Base-by-base conservation (phyloP, 2,113 vertebrate species). In the Heterochromis multidens region DNA sequence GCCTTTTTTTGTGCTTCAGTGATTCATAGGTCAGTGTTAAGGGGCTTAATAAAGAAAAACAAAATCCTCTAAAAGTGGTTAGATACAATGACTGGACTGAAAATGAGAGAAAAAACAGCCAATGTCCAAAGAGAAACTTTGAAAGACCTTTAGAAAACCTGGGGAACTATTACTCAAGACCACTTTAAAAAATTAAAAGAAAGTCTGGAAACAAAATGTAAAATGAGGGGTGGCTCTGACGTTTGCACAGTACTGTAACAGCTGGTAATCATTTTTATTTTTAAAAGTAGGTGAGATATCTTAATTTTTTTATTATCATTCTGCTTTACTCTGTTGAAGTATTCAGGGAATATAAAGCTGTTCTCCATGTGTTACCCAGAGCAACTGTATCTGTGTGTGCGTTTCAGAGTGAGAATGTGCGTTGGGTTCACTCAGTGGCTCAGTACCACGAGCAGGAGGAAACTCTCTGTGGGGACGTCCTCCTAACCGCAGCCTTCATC, bases 401-500 rank as follows among this genome's bases (percentile, higher is more conserved):
- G 40, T 93, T 85, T 84, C 81, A 96, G 95, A 94, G 95, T 82
- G 96, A 96, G 93, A 97, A 97, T 4, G 90, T 97, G 67, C 96
- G 93, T 82, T 95, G 94, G 96, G 92, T 88, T 77, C 96, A 97
- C 54, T 91, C 95, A n/a, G 92, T 95, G 77, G 94, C 96, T 60
- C 93, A 95, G 65, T 96, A 95, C 80, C 88, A 92, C 4, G 94
- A 97, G 87, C 95, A 96, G 93, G 96, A 97, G 82, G 92, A 96
- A 88, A 97, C 91, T 0, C 61, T 92, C 16, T 94, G 94, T 70
- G 96, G 96, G 40, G 96, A 96, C 23, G 63, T 96, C 79, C 95
- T 97, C 31, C 94, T 96, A 23, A 96, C 94, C 0, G 65, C 94
- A 80, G 90, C 96, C 60, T 96, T 97, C 90, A 95, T 95, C 91